These are phyloP conservation scores for Uropsilus gracilis DNA, from an alignment of 2,113 vertebrate species.

Conservation along the genomic window DNA sequence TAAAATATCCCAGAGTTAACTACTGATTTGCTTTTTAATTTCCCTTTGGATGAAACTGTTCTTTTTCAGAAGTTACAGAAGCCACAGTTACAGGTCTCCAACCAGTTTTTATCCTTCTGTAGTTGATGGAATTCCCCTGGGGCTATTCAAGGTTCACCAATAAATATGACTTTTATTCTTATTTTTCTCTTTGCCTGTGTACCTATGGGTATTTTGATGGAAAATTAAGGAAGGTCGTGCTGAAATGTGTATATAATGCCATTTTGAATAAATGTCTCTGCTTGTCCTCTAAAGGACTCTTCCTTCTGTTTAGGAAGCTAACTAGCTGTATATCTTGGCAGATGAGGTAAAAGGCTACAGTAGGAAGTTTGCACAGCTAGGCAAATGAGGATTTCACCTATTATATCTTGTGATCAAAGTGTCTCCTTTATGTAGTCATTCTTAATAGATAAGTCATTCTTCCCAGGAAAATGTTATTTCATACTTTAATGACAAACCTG, in stretches of 20 bases:
- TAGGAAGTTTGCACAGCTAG: conserved; percentile 53
- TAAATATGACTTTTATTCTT: neutral
- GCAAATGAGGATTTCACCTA: conserved; percentile 70
- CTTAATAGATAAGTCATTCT: conserved; percentile 74
- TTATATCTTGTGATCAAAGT: conserved; percentile 66
- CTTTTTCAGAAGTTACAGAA: neutral
- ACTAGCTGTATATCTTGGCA: conserved; percentile 67
- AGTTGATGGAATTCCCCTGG: neutral
- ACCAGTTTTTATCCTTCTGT: neutral
- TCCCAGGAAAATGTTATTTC: conserved; percentile 72
- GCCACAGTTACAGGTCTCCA: neutral
- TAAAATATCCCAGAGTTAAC: neutral
- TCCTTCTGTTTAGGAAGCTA: neutral
- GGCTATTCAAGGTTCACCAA: neutral
- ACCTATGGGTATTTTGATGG: neutral
- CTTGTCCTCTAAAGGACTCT: neutral
- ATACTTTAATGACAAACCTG: conserved; percentile 67
- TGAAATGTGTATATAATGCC: neutral
- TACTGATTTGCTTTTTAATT: neutral
- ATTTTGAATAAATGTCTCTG: neutral
- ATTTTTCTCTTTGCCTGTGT: neutral
- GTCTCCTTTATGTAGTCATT: conserved; percentile 70
- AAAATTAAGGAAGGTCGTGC: neutral
- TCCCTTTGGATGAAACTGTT: neutral
- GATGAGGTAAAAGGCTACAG: conserved; percentile 54